These are phyloP conservation scores for Latrodectus elegans DNA, from an alignment of 2,888 invertebrate genomes.

Conservation along the genomic window DNA sequence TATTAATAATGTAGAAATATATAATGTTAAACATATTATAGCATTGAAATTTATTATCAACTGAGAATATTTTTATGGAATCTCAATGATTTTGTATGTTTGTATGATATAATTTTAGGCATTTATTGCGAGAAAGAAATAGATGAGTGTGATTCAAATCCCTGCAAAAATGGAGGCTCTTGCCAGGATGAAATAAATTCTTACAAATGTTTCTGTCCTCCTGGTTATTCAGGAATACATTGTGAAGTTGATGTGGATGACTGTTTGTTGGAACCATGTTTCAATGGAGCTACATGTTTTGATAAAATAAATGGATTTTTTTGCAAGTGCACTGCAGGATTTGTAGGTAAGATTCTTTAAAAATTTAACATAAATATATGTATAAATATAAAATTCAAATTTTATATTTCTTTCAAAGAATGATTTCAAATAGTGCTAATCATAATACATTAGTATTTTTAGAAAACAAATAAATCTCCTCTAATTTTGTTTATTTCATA, in stretches of 20 bases:
- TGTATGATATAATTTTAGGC: conserved; percentile 74
- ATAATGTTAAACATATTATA: too few relatives aligned
- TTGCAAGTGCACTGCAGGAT: conserved; percentile 76
- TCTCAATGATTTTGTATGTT: background rate
- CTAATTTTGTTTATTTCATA: too few relatives aligned
- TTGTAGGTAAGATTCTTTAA: conserved; percentile 56
- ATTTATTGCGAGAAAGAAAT: conserved; percentile 78
- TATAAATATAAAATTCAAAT: too few relatives aligned
- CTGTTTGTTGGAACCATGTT: conserved; percentile 77
- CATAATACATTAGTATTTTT: too few relatives aligned
- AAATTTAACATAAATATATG: background rate
- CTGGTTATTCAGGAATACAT: conserved; percentile 77
- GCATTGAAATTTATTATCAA: too few relatives aligned
- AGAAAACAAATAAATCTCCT: too few relatives aligned
- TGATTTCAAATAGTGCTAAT: too few relatives aligned
- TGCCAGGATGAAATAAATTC: conserved; percentile 75
- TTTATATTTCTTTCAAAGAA: too few relatives aligned
- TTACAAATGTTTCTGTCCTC: conserved; percentile 77
- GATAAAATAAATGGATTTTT: conserved; percentile 76
- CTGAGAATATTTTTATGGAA: background rate
- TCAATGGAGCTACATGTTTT: conserved; percentile 78
- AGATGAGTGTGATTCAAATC: conserved; percentile 77
- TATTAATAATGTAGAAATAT: too few relatives aligned
- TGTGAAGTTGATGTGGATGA: conserved; percentile 77
- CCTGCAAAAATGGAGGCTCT: conserved; percentile 78